Conservation (phyloP, 1,140 invertebrate species). For the Dermatophagoides farinae region DNA sequence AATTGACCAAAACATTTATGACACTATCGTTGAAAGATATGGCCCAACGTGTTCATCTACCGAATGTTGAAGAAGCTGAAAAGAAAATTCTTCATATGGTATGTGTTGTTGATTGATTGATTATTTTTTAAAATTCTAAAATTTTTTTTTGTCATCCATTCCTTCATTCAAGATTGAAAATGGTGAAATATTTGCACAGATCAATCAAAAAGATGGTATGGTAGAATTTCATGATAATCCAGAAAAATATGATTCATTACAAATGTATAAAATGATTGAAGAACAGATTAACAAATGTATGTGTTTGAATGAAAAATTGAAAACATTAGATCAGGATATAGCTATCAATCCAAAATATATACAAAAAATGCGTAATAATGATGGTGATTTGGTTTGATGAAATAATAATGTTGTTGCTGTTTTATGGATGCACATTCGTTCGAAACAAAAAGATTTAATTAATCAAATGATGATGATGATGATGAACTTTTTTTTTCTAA, state of each 20-base stretch:
- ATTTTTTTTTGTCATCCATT: conserved; percentile 16
- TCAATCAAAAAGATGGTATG: conserved; percentile 96
- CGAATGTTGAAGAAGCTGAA: conserved; percentile 65
- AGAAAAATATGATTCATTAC: conserved; percentile 73
- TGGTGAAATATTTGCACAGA: conserved; percentile 85
- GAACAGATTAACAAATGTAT: conserved; percentile 61
- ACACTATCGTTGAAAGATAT: conserved; percentile 83
- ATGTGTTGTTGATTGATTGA: conserved; percentile 11
- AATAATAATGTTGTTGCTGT: neutral
- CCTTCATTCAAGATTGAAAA: conserved; percentile 58
- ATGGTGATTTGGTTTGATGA: neutral
- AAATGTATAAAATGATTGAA: conserved; percentile 63
- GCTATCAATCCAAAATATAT: conserved; percentile 61
- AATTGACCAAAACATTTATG: conserved; percentile 87
- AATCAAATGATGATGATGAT: neutral
- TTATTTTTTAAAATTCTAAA: neutral
- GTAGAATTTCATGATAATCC: conserved; percentile 87
- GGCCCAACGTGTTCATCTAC: conserved; percentile 64
- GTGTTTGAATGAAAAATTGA: conserved; percentile 60
- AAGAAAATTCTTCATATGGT: conserved; percentile 82
- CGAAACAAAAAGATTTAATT: neutral
- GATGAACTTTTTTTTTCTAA: too few relatives aligned
- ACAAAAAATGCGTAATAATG: conserved; percentile 35
- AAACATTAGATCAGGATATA: conserved; percentile 82
- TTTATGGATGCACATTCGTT: too few relatives aligned